Base-by-base conservation (phyloP, 2,113 vertebrate species). In the Callipepla californica region DNA sequence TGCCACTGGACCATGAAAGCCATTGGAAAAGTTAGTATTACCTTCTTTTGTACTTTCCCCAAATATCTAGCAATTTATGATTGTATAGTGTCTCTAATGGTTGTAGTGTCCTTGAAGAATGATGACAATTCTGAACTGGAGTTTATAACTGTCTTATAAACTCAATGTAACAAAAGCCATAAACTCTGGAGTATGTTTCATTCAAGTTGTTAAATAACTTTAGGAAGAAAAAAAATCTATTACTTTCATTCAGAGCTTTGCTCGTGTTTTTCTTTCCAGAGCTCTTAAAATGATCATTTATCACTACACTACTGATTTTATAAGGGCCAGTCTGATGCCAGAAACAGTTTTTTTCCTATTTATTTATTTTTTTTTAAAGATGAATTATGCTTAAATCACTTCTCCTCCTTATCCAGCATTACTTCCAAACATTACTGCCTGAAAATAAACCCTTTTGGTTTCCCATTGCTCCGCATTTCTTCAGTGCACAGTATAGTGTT, bases 141-240 rank as follows among this genome's bases (percentile, higher is more conserved):
- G 45, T 48, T 66, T 73, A 18, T 69, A 77, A 80, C 17, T n/a
- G 13, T 50, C 7, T 20, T 80, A 14, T 58, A 14, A 70, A 74
- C 73, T 70, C 78, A 70, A 70, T 34, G 12, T 45, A 86, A 40
- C 30, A 30, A 30, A 85, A 81, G 6, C 6, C 44, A 19, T 40
- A 69, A 40, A 17, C 51, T 17, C 51, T 53, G 40, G 10, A 51
- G 8, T 76, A 3, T 7, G 13, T 21, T 47, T 90, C 0, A 0
- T 11, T 48, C 4, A 77, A 62, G 45, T 34, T 85, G 9, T 18
- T n/a, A 45, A 76, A 22, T 69, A 20, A 21, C 13, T 69, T 32
- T 45, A 28, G 26, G n/a, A 38, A 4, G 44, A 61, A 23, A 82
- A 48, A 53, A 53, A 8, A 23, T 14, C 20, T 38, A 12, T 12